A percentile compares a stretch with the other conserved stretches of the same genome.
Conservation (phyloP, 2,113 vertebrate species). For the Salminus brasiliensis region DNA sequence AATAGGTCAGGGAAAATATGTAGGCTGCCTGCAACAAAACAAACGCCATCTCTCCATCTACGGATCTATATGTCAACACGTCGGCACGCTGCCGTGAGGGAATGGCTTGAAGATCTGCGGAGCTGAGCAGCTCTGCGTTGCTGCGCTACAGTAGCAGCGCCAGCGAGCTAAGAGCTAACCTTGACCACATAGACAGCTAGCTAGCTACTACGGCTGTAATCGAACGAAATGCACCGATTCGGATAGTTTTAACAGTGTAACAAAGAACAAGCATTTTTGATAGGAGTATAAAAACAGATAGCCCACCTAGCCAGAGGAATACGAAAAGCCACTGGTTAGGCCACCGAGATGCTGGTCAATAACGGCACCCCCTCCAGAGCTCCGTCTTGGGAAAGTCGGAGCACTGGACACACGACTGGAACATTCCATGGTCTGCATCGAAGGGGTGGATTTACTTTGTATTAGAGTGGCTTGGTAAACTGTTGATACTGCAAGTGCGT, state of each 20-base stretch:
- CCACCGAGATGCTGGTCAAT: not conserved
- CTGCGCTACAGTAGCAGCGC: not conserved
- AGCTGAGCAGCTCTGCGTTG: not conserved
- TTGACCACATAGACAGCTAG: not conserved
- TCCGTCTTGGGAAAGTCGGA: not conserved
- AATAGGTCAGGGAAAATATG: not conserved
- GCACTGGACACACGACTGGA: not conserved
- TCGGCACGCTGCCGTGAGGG: not conserved
- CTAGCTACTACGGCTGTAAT: not conserved
- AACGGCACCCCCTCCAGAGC: not conserved
- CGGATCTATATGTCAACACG: not conserved
- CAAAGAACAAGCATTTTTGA: not conserved
- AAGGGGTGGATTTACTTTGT: not conserved
- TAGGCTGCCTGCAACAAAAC: not conserved
- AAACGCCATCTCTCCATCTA: not conserved
- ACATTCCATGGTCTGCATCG: constrained; percentile 6
- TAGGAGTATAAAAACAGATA: not conserved
- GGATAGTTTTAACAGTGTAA: not conserved
- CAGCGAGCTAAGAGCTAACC: not conserved
- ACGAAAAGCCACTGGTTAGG: not conserved
- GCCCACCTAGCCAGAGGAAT: constrained; percentile 26
- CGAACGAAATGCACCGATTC: not conserved
- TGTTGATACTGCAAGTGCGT: not conserved
- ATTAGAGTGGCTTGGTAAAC: not conserved
- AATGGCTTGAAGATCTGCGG: not conserved